phyloP scores from a whole-genome alignment of 2,797 vertebrate genomes.

The Melanotaenia boesemani region DNA sequence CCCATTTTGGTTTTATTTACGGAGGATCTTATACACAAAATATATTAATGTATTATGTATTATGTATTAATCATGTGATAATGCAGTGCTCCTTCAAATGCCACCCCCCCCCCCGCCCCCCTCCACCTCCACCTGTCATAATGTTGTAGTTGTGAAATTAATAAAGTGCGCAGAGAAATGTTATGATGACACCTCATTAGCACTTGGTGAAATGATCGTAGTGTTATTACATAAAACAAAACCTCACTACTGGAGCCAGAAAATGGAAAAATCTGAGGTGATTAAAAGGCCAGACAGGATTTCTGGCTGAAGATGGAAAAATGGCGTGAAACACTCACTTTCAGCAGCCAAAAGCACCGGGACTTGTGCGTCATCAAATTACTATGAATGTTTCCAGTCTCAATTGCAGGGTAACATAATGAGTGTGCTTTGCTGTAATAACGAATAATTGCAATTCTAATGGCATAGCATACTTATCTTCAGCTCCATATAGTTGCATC shows the following conservation, averaged over 20 bases:
- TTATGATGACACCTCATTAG: conserved; percentile 31
- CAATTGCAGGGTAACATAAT: conserved; percentile 78
- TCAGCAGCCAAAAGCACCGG: conserved; percentile 67
- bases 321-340: conserved; percentile 47
- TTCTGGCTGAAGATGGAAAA: conserved; percentile 68
- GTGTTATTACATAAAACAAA: conserved; percentile 45
- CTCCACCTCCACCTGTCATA: neutral
- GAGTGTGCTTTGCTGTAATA: conserved; percentile 77
- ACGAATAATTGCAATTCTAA: conserved; percentile 78
- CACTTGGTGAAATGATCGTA: conserved; percentile 5
- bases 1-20: neutral
- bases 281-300: conserved; percentile 61
- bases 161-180: conserved; percentile 29
- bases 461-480: conserved; percentile 66
- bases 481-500: conserved; percentile 52
- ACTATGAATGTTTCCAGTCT: conserved; percentile 75
- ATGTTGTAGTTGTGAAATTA: conserved; percentile 21
- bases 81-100: neutral
- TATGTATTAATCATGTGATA: conserved; percentile 5
- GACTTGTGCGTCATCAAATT: conserved; percentile 80
- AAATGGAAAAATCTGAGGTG: conserved; percentile 26
- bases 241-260: conserved; percentile 24
- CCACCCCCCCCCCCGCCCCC: too few species aligned
- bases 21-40: neutral
- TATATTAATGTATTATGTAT: neutral